Percentiles rank a stretch among this genome's conserved stretches.
Conservation (phyloP, 1,140 invertebrate genomes). For the Nilaparvata lugens region DNA sequence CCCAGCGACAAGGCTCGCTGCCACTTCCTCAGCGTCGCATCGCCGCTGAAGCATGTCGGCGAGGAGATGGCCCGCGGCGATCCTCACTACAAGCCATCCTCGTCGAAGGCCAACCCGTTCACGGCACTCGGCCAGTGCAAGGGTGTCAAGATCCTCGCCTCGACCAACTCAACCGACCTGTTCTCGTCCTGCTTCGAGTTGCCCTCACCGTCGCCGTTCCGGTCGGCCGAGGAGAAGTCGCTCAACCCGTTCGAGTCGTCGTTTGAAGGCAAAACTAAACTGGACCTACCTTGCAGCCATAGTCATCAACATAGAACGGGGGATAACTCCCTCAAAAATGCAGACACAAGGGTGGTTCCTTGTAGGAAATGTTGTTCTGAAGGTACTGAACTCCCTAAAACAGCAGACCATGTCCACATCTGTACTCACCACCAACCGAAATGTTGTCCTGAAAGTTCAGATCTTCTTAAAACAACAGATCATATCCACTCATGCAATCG, state of each 20-base stretch:
- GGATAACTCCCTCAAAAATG: no score
- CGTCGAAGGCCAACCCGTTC: constrained; percentile 54
- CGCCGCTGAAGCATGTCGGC: constrained; percentile 49
- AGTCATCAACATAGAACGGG: neutral
- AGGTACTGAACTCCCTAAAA: no score
- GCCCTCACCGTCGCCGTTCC: constrained; percentile 40
- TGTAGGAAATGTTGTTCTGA: no score
- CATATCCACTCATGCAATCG: no score
- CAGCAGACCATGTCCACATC: no score
- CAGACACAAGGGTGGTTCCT: no score
- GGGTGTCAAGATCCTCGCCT: constrained; percentile 64
- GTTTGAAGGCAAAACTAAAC: neutral
- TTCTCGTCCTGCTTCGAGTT: constrained; percentile 70
- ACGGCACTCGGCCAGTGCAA: constrained; percentile 51
- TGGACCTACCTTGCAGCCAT: neutral
- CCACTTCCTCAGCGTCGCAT: constrained; percentile 40
- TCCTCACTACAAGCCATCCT: constrained; percentile 55
- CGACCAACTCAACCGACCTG: constrained; percentile 35
- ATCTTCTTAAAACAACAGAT: no score
- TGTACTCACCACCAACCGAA: no score
- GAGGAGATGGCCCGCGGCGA: constrained; percentile 71
- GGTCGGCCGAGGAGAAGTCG: neutral
- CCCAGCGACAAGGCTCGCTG: constrained; percentile 67
- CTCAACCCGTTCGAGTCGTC: constrained; percentile 8
- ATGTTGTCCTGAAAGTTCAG: no score